A percentile compares a stretch with the other conserved stretches of the same genome.
These are phyloP conservation scores for Pituophis catenifer DNA, from an alignment of 2,113 vertebrate species.

Conservation along the genomic window DNA sequence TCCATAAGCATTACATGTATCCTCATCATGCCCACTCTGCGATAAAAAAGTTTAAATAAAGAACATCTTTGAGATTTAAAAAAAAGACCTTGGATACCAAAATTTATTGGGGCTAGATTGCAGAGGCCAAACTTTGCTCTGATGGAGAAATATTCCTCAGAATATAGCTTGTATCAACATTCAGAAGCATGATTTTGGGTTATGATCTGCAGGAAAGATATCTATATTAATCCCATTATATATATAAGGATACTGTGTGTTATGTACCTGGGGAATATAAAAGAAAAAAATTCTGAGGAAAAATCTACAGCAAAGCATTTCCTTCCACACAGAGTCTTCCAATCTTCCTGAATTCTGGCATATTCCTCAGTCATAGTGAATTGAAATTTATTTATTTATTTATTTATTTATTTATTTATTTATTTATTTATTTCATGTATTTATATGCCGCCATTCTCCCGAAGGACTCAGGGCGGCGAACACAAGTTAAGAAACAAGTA, in stretches of 20 bases:
- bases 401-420: too few species aligned
- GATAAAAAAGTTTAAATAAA: background rate
- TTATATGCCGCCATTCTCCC: too few species aligned
- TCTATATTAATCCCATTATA: background rate
- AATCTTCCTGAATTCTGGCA: background rate
- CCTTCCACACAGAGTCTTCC: background rate
- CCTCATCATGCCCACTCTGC: background rate
- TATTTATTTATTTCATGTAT: too few species aligned
- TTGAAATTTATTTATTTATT: too few species aligned
- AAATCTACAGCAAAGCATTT: background rate
- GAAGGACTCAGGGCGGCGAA: too few species aligned
- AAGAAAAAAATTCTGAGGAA: background rate
- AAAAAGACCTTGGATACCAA: background rate
- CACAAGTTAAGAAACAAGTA: too few species aligned
- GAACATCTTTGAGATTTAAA: background rate
- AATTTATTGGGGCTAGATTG: background rate
- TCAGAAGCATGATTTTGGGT: background rate
- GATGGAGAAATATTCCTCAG: background rate
- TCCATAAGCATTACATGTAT: background rate
- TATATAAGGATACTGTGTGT: background rate
- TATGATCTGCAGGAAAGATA: background rate
- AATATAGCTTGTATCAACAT: background rate
- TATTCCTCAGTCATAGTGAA: background rate
- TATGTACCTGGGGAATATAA: background rate
- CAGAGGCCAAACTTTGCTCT: background rate